Percentiles rank a stretch among this genome's conserved stretches.
These are phyloP conservation scores for Cephalophus harveyi DNA, from an alignment of 2,113 vertebrate genomes.

Conservation along the genomic window DNA sequence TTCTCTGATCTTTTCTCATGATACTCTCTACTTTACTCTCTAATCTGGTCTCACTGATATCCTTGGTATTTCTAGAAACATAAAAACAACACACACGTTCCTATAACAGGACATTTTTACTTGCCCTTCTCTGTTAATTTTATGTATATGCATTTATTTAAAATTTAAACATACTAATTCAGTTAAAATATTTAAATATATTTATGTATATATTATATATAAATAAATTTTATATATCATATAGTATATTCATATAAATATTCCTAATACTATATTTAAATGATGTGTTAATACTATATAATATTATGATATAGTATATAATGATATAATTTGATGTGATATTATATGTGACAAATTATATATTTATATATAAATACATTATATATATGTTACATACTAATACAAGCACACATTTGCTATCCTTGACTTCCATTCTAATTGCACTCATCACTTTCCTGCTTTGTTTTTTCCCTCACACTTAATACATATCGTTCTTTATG, in stretches of 20 bases:
- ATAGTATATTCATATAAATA: background rate
- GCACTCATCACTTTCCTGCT: fast-evolving
- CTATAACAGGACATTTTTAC: background rate
- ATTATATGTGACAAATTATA: background rate
- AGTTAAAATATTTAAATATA: background rate
- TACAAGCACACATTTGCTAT: background rate
- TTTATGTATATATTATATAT: background rate
- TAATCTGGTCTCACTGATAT: background rate
- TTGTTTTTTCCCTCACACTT: background rate
- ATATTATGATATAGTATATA: background rate
- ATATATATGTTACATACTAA: background rate
- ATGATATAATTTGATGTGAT: background rate
- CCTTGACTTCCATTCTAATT: background rate
- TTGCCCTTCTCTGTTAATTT: background rate
- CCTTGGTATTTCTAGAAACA: background rate
- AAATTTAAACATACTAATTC: background rate
- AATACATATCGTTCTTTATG: too few relatives aligned
- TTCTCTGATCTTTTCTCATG: background rate
- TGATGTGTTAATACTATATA: background rate
- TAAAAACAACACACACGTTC: background rate
- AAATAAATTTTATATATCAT: background rate
- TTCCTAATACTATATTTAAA: background rate
- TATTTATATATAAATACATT: background rate
- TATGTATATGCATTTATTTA: background rate
- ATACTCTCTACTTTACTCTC: background rate